These are phyloP conservation scores for Lithodes maja DNA, from an alignment of 2,888 invertebrate genomes.

Conservation along the genomic window DNA sequence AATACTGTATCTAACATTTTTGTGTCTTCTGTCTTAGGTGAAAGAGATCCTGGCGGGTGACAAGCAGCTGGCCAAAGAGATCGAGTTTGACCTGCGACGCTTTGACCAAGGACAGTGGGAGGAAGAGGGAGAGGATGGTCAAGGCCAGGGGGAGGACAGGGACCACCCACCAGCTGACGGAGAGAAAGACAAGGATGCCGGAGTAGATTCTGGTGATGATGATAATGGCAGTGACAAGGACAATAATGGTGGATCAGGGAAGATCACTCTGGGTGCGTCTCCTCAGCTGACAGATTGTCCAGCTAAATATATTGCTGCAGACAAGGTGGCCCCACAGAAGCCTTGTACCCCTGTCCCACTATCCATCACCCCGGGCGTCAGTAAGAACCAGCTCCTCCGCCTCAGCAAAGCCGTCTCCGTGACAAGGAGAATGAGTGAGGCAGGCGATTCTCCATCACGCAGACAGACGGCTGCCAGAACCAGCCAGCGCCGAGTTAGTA, in stretches of 20 bases:
- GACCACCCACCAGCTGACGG: neutral
- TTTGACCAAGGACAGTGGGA: slow-evolving; percentile 73
- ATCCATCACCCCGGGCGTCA: neutral
- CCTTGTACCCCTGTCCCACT: too few relatives aligned
- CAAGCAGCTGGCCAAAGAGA: slow-evolving; percentile 75
- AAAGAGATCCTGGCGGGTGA: slow-evolving; percentile 76
- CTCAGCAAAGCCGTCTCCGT: slow-evolving; percentile 15
- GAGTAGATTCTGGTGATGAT: neutral
- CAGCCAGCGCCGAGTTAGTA: slow-evolving; percentile 37
- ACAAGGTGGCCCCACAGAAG: neutral
- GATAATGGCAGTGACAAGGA: neutral
- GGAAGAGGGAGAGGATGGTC: slow-evolving; percentile 32
- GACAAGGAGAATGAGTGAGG: neutral
- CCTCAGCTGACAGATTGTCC: neutral
- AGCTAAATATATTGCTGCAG: neutral
- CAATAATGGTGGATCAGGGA: neutral
- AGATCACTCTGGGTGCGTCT: slow-evolving; percentile 27
- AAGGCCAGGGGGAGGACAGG: neutral
- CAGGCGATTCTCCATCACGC: neutral
- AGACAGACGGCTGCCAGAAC: neutral
- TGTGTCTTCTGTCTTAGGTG: slow-evolving; percentile 68
- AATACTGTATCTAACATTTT: too few relatives aligned
- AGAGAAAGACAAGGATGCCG: neutral
- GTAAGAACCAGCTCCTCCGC: slow-evolving; percentile 24
- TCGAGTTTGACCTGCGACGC: slow-evolving; percentile 75